These are phyloP conservation scores for Sminthopsis crassicaudata DNA, from an alignment of 2,113 vertebrate species.

Conservation along the genomic window DNA sequence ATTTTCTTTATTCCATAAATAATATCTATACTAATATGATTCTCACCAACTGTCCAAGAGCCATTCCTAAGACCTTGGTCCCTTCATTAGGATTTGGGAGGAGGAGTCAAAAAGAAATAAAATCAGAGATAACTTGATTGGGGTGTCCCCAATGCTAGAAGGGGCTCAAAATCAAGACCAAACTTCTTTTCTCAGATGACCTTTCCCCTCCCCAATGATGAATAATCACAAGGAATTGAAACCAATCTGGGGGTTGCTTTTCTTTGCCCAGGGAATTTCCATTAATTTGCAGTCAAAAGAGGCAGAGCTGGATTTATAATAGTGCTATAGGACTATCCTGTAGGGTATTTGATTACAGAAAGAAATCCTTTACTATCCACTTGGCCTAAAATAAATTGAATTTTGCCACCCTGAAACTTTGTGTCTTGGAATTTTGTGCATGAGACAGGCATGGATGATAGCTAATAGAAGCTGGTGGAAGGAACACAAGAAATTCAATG, in stretches of 20 bases:
- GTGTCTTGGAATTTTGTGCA: too few species aligned
- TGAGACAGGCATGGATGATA: background rate
- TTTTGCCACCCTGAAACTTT: too few species aligned
- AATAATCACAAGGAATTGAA: background rate
- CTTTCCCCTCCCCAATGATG: background rate
- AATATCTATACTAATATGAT: background rate
- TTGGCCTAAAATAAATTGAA: too few species aligned
- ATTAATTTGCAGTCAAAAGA: background rate
- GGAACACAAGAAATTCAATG: background rate
- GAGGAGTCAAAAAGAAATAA: background rate
- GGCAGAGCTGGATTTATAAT: background rate
- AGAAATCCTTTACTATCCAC: too few species aligned
- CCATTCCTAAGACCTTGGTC: background rate
- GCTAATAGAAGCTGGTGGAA: background rate
- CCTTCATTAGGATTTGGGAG: background rate
- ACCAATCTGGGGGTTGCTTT: background rate
- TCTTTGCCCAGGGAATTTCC: background rate
- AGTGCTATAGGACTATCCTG: too few species aligned
- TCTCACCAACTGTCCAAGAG: background rate
- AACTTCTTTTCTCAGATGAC: background rate
- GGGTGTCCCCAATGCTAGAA: background rate
- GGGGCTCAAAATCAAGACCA: background rate
- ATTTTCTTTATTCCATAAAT: background rate
- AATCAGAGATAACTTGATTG: background rate
- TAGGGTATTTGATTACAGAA: too few species aligned